Base-by-base conservation (phyloP, 2,888 invertebrate species). In the Drosophila niveifrons region DNA sequence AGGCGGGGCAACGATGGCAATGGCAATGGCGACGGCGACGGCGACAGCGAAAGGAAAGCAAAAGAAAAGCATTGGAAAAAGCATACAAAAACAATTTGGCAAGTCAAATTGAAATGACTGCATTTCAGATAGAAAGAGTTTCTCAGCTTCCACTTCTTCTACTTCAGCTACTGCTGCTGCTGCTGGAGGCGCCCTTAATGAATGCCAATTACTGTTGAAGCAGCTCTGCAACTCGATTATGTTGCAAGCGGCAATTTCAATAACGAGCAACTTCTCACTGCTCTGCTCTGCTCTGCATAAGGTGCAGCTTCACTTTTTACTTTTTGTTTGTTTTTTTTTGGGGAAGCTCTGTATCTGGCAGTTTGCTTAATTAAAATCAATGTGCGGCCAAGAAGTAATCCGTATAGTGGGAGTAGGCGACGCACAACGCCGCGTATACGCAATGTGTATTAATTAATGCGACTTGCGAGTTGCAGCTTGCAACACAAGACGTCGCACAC, bases 71-170 rank as follows among this genome's bases (percentile, higher is more conserved):
- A 10, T 10, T 31, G 29, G 43, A 10, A 56, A 57, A 57, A 67
- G 23, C 46, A 39, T 18, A 59, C 23, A 61, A 64, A 63, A 68
- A 68, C 69, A 77, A 64, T 64, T 77, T 72, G 63, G 74, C 74
- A 72, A 81, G 72, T 79, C 72, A 72, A 79, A 68, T 69, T 68
- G 53, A 67, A 72, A 69, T 58, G 51, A 63, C 48, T 65, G 58
- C 67, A 29, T 68, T 55, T 15, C 28, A 47, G 56, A 18, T 28
- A 23, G 52, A 28, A 15, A 15, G 10, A 6, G 31, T 28, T 29
- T 7, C 18, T 44, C 36, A 36, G 36, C 36, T 36, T 36, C 36
- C 11, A 36, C 4, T 23, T 23, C 23, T 34, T 34, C 11, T 1
- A n/a, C 31, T 31, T 10, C 31, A 31, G 34, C n/a, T 51, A 23